Base-by-base conservation (phyloP, 53 echinoderm and acorn worm species). In the Echinarachnius parma region DNA sequence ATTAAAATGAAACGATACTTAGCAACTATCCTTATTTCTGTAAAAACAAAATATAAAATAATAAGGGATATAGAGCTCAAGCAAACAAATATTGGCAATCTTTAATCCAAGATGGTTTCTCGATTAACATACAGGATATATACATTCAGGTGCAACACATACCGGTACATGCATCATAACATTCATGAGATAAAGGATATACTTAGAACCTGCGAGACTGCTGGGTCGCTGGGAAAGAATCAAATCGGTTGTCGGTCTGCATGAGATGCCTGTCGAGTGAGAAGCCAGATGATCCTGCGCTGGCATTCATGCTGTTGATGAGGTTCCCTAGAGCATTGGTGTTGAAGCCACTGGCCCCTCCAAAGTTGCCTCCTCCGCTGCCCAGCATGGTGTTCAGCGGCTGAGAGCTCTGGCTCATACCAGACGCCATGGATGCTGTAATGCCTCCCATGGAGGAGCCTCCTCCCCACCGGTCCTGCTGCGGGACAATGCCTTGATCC, bases 351-450 rank as follows among this genome's bases (percentile, higher is more conserved):
- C 76, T 34, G 34, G 49, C 62, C 11, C 63, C 64, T 16, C 47
- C 48, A 39, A 72, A 72, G 29, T 59, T 34, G 24, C 60, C 45
- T 15, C 85, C 85, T 1, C 59, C 29, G 34, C 62, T 71, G 23
- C 90, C 82, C 31, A 85, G 81, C 28, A 85, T 80, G 44, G 78
- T 75, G 10, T 81, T 44, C 60, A 89, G 52, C 22, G 82, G 62
- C 21, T 75, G 64, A 9, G 81, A 58, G 64, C 78, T 72, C 67
- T 85, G 90, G 15, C 81, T 75, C 54, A 78, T 74, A 36, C 79
- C 56, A 1, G 75, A 75, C 49, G 80, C 54, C 3, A 83, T 50
- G 18, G 82, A 78, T 21, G 79, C 34, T 46, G 85, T 78, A 46
- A 84, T 77, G 30, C 81, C 69, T 7, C 42, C 59, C 15, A 72